These are phyloP conservation scores for Lasioglossum marginatum DNA, from an alignment of 2,888 invertebrate species.

Conservation along the genomic window DNA sequence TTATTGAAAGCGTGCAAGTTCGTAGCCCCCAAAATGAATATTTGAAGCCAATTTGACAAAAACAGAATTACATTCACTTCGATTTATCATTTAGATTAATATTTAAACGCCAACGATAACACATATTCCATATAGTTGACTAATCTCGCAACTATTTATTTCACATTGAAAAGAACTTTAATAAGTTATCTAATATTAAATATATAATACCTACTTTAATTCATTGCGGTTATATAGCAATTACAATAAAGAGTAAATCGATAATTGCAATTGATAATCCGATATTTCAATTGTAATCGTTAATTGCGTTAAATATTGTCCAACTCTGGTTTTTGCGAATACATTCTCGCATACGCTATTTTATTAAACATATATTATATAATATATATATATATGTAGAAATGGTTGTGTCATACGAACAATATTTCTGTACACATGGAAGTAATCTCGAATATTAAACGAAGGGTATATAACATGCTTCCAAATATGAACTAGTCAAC, in stretches of 20 bases:
- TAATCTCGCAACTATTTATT: background rate
- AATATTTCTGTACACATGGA: conserved; percentile 20
- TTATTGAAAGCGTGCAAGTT: background rate
- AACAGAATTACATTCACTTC: background rate
- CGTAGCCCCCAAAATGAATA: background rate
- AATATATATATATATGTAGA: background rate
- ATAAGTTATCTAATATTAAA: background rate
- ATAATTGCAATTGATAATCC: conserved; percentile 3
- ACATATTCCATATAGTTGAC: background rate
- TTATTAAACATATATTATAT: conserved; percentile 29
- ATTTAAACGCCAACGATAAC: background rate
- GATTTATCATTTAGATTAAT: background rate
- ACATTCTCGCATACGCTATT: conserved; percentile 25
- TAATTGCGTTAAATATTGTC: background rate
- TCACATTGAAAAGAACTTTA: background rate
- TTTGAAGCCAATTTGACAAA: background rate
- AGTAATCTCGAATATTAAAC: conserved; percentile 23
- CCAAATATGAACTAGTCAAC: conserved; percentile 47
- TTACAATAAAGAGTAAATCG: background rate
- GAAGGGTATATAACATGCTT: conserved; percentile 42
- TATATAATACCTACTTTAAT: background rate
- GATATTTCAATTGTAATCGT: conserved; percentile 3
- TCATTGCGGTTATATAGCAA: background rate
- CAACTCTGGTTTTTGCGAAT: background rate
- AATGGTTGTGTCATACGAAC: conserved; percentile 18